phyloP scores from a whole-genome alignment of 2,797 vertebrate genomes.

The Leptodactylus fallax region DNA sequence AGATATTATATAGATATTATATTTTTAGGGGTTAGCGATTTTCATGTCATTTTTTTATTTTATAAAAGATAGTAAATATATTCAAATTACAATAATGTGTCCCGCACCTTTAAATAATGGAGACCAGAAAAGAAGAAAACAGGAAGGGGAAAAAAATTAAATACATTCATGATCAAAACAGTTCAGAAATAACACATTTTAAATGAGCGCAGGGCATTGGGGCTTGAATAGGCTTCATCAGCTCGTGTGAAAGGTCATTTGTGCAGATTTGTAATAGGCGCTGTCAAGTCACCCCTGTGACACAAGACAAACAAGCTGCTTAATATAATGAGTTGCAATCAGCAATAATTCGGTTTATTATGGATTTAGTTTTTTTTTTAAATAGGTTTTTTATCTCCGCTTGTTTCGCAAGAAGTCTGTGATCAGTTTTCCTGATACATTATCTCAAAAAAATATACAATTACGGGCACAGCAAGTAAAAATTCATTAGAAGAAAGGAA shows the following conservation, averaged over 20 bases:
- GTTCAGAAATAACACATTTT: constrained; percentile 79
- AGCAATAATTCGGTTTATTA: constrained; percentile 95
- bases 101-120: constrained; percentile 66
- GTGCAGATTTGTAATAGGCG: constrained; percentile 89
- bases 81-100: constrained; percentile 19
- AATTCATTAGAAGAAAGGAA: not conserved
- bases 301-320: constrained; percentile 88
- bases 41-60: not conserved
- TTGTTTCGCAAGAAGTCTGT: constrained; percentile 35
- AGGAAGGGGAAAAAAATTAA: constrained; percentile 70
- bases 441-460: constrained; percentile 54
- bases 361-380: constrained; percentile 69
- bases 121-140: constrained; percentile 68
- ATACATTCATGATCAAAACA: constrained; percentile 86
- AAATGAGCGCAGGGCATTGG: constrained; percentile 85
- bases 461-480: constrained; percentile 40
- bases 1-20: not conserved
- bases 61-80: not conserved
- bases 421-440: constrained; percentile 30
- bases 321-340: constrained; percentile 99
- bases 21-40: not conserved
- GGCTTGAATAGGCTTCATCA: constrained; percentile 99
- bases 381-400: constrained; percentile 51
- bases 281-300: constrained; percentile 88
- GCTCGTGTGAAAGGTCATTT: constrained; percentile 90